These are phyloP conservation scores for Drosophila arizonae DNA, from an alignment of 1,140 invertebrate genomes.

Conservation along the genomic window DNA sequence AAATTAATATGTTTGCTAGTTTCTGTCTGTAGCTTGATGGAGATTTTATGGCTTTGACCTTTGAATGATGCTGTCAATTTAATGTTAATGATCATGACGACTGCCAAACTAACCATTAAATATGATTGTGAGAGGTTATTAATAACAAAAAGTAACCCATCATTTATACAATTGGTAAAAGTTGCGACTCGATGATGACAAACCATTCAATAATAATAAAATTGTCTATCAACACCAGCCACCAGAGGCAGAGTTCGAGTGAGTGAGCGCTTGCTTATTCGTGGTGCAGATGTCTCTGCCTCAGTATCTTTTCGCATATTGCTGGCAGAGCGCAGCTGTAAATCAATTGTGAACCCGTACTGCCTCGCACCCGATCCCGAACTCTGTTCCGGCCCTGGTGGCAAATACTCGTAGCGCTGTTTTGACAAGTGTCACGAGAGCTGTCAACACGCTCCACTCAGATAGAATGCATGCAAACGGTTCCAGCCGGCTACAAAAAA, in stretches of 20 bases:
- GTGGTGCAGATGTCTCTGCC: slow-evolving; percentile 14
- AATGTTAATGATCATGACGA: slow-evolving; percentile 58
- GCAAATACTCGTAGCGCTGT: slow-evolving; percentile 53
- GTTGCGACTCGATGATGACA: slow-evolving; percentile 22
- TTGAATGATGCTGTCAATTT: slow-evolving; percentile 65
- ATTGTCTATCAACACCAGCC: slow-evolving; percentile 47
- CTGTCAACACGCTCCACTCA: slow-evolving; percentile 56
- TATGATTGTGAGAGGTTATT: slow-evolving; percentile 59
- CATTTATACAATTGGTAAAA: slow-evolving; percentile 61
- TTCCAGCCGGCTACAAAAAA: not conserved
- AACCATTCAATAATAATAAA: slow-evolving; percentile 61
- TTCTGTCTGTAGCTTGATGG: slow-evolving; percentile 29
- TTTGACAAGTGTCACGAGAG: slow-evolving; percentile 70
- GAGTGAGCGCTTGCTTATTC: not conserved
- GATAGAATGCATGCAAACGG: slow-evolving; percentile 36
- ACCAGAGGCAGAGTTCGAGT: not conserved
- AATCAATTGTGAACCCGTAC: slow-evolving; percentile 40
- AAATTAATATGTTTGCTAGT: slow-evolving; percentile 19
- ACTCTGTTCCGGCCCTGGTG: slow-evolving; percentile 11
- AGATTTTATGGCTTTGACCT: slow-evolving; percentile 73
- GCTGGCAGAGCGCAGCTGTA: slow-evolving; percentile 35
- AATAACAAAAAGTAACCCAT: slow-evolving; percentile 70
- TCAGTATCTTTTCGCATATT: not conserved
- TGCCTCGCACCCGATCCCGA: slow-evolving; percentile 1
- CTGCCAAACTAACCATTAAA: slow-evolving; percentile 64